These are phyloP conservation scores for Arctia plantaginis DNA, from an alignment of 2,888 invertebrate species.

Conservation along the genomic window DNA sequence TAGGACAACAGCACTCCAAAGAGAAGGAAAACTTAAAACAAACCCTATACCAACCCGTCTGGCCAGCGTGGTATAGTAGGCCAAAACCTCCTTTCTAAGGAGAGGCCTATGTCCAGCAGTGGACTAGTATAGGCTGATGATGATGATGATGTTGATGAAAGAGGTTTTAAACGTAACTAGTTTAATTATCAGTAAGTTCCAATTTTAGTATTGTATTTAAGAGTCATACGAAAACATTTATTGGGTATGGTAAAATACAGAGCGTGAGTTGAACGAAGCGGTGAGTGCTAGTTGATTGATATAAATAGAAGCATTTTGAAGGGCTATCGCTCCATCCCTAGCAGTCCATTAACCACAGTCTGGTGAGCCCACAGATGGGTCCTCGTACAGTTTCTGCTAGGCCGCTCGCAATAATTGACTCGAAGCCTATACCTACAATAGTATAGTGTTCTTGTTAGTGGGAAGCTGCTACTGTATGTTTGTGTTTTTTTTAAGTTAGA, in stretches of 20 bases:
- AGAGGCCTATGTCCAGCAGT: too few species aligned
- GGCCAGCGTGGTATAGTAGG: too few species aligned
- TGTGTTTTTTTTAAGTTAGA: neutral
- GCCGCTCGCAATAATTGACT: constrained; percentile 36
- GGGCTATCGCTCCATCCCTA: neutral
- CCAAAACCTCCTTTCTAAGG: too few species aligned
- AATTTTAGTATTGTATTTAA: neutral
- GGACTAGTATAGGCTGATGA: too few species aligned
- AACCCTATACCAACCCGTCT: too few species aligned
- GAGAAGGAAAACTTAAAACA: too few species aligned
- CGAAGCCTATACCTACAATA: constrained; percentile 1
- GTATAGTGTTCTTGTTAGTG: constrained; percentile 1
- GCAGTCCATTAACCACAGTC: constrained; percentile 38
- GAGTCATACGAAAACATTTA: too few species aligned
- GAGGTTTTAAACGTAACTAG: too few species aligned
- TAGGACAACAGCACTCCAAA: too few species aligned
- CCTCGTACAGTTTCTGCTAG: constrained; percentile 31
- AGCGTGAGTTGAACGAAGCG: neutral
- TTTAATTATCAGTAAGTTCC: neutral
- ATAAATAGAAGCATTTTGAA: constrained; percentile 13
- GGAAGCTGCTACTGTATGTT: neutral
- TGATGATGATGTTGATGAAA: too few species aligned
- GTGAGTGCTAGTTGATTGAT: neutral
- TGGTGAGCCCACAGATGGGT: constrained; percentile 31
- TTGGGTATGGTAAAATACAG: too few species aligned